phyloP scores from a whole-genome alignment of 1,140 invertebrate genomes.

The Ylistrum balloti region DNA sequence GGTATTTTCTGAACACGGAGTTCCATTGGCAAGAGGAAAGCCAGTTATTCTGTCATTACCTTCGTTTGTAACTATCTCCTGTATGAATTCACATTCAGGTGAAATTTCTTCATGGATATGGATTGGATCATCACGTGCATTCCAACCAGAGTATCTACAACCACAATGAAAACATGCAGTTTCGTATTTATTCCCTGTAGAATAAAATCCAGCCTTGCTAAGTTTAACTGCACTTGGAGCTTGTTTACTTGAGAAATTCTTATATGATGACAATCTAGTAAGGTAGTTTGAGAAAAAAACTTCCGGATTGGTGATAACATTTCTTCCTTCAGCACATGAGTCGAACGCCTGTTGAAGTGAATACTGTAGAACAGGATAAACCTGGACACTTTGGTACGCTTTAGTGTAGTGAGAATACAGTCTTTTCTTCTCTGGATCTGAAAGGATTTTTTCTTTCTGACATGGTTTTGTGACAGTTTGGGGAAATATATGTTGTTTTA shows the following conservation, averaged over 20 bases:
- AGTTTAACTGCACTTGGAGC: background rate
- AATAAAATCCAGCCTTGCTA: background rate
- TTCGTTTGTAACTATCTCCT: background rate
- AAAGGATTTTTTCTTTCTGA: background rate
- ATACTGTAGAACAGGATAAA: background rate
- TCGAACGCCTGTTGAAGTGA: background rate
- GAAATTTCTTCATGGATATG: background rate
- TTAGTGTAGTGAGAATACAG: background rate
- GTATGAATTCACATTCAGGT: background rate
- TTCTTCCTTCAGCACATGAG: background rate
- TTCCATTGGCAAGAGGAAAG: background rate
- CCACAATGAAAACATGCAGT: slow-evolving; percentile 15
- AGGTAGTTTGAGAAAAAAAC: slow-evolving; percentile 2
- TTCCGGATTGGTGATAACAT: background rate
- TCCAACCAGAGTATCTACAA: background rate
- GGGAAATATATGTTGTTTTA: background rate
- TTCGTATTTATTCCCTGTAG: background rate
- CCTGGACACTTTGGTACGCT: background rate
- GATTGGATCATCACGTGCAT: background rate
- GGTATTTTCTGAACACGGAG: background rate
- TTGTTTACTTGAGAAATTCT: background rate
- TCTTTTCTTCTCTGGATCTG: background rate
- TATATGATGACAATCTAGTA: background rate
- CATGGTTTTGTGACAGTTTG: background rate
- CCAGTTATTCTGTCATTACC: background rate